Conservation (phyloP, 2,113 vertebrate species). For the Ameiurus melas region DNA sequence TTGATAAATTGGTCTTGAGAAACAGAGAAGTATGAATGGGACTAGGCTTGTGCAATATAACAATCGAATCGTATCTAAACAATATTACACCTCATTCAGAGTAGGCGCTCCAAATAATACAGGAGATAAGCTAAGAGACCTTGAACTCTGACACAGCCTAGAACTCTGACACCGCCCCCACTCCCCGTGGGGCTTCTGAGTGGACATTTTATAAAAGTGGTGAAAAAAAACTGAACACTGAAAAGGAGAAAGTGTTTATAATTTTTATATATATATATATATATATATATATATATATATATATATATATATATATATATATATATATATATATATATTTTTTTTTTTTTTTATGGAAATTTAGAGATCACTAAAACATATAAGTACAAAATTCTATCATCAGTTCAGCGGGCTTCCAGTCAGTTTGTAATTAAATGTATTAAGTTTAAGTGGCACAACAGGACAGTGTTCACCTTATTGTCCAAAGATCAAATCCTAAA, state of each 20-base stretch:
- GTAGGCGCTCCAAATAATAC: neutral
- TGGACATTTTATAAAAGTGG: neutral
- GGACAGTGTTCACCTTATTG: too few relatives aligned
- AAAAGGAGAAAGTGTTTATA: too few relatives aligned
- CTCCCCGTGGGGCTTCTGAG: neutral
- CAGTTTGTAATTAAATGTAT: too few relatives aligned
- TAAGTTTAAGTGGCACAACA: too few relatives aligned
- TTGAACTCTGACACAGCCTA: neutral
- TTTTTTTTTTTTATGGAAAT: too few relatives aligned
- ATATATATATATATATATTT: too few relatives aligned
- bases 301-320: too few relatives aligned
- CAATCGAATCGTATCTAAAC: neutral
- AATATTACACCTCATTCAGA: neutral
- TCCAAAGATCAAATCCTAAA: too few relatives aligned
- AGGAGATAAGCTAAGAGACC: neutral
- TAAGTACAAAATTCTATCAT: neutral
- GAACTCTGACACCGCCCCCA: neutral
- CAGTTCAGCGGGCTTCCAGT: neutral
- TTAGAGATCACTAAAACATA: neutral
- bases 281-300: too few relatives aligned
- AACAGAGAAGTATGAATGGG: neutral
- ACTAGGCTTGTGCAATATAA: neutral
- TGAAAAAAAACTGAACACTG: too few relatives aligned
- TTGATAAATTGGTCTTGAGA: neutral
- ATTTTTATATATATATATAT: too few relatives aligned